Evolutionary conservation across 2,113 vertebrate species (phyloP).

Genomic region (Oenanthe oenanthe): DNA sequence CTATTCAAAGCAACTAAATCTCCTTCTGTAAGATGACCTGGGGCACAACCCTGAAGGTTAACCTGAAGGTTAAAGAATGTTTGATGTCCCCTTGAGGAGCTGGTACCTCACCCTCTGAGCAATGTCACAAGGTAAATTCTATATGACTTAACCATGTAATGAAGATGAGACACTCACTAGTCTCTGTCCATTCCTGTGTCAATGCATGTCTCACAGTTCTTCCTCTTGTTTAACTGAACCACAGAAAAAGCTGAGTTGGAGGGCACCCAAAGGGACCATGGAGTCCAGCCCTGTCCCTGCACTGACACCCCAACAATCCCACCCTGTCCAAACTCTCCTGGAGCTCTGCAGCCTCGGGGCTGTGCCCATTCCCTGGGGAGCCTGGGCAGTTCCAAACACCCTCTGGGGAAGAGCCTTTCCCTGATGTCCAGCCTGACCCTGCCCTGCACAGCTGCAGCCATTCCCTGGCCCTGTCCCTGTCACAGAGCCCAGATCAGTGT

Average conservation of each 20-base stretch:
- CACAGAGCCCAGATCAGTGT: neutral
- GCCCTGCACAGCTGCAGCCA: rapidly evolving
- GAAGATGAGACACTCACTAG: neutral
- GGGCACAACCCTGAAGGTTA: neutral
- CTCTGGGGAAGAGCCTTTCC: neutral
- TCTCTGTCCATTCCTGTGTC: neutral
- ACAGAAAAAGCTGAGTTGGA: neutral
- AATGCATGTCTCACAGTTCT: neutral
- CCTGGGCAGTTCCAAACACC: neutral
- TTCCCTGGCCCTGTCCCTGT: neutral
- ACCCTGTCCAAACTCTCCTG: neutral
- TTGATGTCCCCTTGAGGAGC: neutral
- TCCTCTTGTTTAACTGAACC: neutral
- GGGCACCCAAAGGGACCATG: rapidly evolving
- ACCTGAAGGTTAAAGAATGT: neutral
- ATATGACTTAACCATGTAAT: neutral
- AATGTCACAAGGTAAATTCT: neutral
- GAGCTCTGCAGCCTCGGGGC: neutral
- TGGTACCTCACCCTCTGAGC: neutral
- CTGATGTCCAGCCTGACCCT: rapidly evolving
- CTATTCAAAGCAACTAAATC: neutral
- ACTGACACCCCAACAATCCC: neutral
- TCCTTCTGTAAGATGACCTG: neutral
- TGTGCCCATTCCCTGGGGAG: neutral
- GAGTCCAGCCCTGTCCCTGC: rapidly evolving